phyloP scores from a whole-genome alignment of 2,888 invertebrate species.

The Toxonevra muliebris region DNA sequence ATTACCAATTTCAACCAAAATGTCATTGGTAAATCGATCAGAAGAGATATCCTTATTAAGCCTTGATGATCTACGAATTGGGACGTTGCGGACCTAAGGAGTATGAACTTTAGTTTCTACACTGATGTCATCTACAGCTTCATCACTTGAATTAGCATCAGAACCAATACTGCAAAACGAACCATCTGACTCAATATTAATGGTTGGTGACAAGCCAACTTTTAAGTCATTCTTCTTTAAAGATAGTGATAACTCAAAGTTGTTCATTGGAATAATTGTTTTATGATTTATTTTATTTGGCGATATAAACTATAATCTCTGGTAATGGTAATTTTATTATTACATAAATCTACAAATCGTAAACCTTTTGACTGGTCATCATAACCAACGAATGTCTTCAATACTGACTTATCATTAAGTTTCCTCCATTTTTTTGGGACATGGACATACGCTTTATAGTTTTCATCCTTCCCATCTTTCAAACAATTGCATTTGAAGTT shows the following conservation, averaged over 20 bases:
- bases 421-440: conserved; percentile 38
- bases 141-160: neutral
- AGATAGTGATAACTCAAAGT: too few species aligned
- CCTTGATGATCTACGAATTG: conserved; percentile 21
- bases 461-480: conserved; percentile 33
- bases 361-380: conserved; percentile 39
- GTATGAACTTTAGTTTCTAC: too few species aligned
- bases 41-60: conserved; percentile 21
- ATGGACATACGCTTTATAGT: conserved; percentile 35
- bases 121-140: too few species aligned
- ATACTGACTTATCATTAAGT: conserved; percentile 34
- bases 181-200: conserved; percentile 4
- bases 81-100: too few species aligned
- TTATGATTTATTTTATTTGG: too few species aligned
- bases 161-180: conserved; percentile 13
- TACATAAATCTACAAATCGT: conserved; percentile 33
- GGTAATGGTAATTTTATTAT: conserved; percentile 23
- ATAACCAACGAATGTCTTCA: conserved; percentile 41
- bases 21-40: conserved; percentile 10
- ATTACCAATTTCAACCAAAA: conserved; percentile 8
- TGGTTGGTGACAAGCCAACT: neutral
- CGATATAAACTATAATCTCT: conserved; percentile 28
- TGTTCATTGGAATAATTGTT: too few species aligned
- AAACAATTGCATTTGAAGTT: conserved; percentile 21
- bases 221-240: too few species aligned